Percentiles rank a stretch among this genome's conserved stretches.
Evolutionary conservation across 2,797 vertebrate genomes (phyloP).

Genomic region (Manis javanica): DNA sequence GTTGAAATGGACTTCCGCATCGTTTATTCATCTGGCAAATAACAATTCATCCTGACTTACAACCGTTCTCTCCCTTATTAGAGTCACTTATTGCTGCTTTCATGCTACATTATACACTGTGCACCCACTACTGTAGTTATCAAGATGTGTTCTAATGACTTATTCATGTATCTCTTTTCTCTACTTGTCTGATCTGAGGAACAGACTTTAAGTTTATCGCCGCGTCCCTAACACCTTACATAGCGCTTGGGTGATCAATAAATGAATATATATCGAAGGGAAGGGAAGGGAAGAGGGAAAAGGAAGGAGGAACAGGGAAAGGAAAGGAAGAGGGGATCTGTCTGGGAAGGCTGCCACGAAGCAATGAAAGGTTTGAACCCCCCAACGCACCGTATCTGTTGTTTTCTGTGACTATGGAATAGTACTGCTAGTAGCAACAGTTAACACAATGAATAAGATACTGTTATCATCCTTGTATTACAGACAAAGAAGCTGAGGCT

Average conservation of each 20-base stretch:
- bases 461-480: neutral
- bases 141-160: neutral
- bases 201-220: neutral
- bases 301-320: neutral
- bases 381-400: neutral
- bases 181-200: neutral
- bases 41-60: neutral
- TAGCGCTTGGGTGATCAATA: neutral
- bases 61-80: neutral
- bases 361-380: neutral
- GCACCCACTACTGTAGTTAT: neutral
- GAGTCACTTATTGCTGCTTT: neutral
- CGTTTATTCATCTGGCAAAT: neutral
- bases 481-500: neutral
- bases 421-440: neutral
- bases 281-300: neutral
- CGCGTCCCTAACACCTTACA: neutral
- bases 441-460: neutral
- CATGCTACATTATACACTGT: neutral
- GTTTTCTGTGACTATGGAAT: neutral
- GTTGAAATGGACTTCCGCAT: neutral
- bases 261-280: neutral
- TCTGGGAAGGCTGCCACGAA: neutral
- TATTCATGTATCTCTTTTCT: neutral
- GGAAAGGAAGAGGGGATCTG: neutral